Conservation (phyloP, 2,797 vertebrate genomes). For the Arnoldichthys spilopterus region DNA sequence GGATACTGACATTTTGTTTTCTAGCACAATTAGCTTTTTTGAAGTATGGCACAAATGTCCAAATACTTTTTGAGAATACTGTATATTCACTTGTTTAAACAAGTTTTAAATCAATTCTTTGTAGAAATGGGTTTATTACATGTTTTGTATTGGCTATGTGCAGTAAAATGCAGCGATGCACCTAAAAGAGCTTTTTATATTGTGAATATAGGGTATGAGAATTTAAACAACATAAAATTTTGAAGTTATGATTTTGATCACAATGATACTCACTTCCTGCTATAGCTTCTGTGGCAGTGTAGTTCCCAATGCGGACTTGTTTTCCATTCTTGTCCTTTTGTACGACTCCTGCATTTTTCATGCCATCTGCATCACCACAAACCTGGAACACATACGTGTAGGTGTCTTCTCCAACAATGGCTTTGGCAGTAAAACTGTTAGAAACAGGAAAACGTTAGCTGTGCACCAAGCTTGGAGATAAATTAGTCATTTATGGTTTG, state of each 20-base stretch:
- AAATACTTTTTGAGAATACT: neutral
- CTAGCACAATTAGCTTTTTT: neutral
- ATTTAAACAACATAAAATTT: neutral
- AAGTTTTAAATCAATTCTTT: neutral
- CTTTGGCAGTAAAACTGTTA: conserved; percentile 65
- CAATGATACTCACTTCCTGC: conserved; percentile 85
- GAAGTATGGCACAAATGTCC: neutral
- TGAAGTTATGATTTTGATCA: neutral
- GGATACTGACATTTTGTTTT: neutral
- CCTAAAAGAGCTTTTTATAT: neutral
- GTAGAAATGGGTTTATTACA: neutral
- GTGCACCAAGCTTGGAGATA: neutral
- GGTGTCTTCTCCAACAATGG: conserved; percentile 23
- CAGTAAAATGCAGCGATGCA: neutral
- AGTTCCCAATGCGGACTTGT: conserved; percentile 78
- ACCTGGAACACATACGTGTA: conserved; percentile 87
- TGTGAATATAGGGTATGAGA: neutral
- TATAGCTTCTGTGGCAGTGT: conserved; percentile 80
- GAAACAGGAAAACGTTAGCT: neutral
- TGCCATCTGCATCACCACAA: conserved; percentile 83
- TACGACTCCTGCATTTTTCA: conserved; percentile 79
- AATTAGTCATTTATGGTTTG: neutral
- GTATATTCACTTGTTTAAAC: neutral
- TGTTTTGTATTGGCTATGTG: too few species aligned
- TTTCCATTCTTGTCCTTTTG: conserved; percentile 68